Evolutionary conservation across 2,888 invertebrate genomes (phyloP), one percentile per base, ranked within the genome.

Genomic region (Andricus quercusramuli): DNA sequence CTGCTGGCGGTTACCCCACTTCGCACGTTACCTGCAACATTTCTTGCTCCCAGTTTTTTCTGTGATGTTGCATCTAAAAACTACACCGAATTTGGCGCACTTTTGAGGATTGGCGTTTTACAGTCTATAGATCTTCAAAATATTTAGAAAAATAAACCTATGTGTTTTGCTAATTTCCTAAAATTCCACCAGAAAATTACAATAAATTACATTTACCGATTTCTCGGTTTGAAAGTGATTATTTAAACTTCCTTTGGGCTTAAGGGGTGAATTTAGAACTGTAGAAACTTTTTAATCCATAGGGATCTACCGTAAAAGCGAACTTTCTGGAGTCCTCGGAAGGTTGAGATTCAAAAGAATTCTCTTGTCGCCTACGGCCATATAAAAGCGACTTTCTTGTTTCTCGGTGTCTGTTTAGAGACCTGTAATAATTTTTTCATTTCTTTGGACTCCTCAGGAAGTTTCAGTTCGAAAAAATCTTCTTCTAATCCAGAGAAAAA

Each of bases 341-440:
- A 51, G 29, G 70, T 51, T 51, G 70, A 70, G 70, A 70, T 70
- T 51, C 47, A 70, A 51, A 70, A 51, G 32, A 70, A 70, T 70
- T 70, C 29, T 70, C 70, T 29, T 70, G 25, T 70, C 25, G 51
- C 70, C 70, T 51, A 51, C 20, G 70, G 70, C 51, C 20, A 70
- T 70, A 29, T 70, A 51, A 51, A 70, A 70, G 51, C 70, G 70
- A 70, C 51, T 70, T 70, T 51, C 29, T 22, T 70, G 47, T 51
- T 29, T 17, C 51, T 70, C n/a, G 51, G 70, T 70, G 13, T 70
- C 51, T 29, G 29, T 70, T 70, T 51, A 3, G 22, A 22, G 59
- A 22, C 22, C n/a, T 59, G 22, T 11, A 59, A 59, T 59, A 22
- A 11, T n/a, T 59, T 51, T 22, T 59, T 59, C 11, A 22, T 13